Evolutionary conservation across 2,888 invertebrate species (phyloP).

Genomic region (Agriopis leucophaearia): DNA sequence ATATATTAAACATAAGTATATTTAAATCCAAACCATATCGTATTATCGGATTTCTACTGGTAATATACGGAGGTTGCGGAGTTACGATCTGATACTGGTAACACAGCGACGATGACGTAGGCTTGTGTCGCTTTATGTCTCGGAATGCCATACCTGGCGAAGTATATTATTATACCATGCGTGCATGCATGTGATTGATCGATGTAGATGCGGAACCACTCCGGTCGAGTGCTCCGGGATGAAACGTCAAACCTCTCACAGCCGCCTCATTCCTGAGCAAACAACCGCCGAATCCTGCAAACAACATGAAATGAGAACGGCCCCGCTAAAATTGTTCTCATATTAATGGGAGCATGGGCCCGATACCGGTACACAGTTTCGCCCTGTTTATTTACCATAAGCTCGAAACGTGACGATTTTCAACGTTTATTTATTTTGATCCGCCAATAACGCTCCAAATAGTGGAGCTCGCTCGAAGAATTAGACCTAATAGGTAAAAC

Average conservation of each 20-base stretch:
- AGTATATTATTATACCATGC: no score
- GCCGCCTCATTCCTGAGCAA: constrained; percentile 22
- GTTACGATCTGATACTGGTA: no score
- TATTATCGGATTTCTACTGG: no score
- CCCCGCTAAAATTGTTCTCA: constrained; percentile 30
- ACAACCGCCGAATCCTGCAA: constrained; percentile 29
- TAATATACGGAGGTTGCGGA: no score
- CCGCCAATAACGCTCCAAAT: constrained; percentile 36
- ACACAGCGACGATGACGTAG: no score
- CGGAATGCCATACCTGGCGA: no score
- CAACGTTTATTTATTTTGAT: constrained; percentile 46
- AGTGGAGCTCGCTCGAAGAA: constrained; percentile 26
- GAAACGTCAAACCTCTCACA: constrained; percentile 26
- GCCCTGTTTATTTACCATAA: constrained; percentile 44
- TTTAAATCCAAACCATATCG: no score
- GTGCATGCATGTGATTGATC: constrained; percentile 58
- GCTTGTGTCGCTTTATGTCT: no score
- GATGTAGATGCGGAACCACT: constrained; percentile 45
- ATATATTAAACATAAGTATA: no score
- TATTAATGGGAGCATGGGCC: constrained; percentile 37
- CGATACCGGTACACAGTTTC: constrained; percentile 37
- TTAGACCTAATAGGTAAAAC: constrained; percentile 38
- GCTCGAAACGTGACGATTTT: constrained; percentile 49
- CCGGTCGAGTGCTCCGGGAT: constrained; percentile 20
- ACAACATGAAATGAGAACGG: constrained; percentile 29